Evolutionary conservation across 2,113 vertebrate genomes (phyloP).

Genomic region (Nestor notabilis): DNA sequence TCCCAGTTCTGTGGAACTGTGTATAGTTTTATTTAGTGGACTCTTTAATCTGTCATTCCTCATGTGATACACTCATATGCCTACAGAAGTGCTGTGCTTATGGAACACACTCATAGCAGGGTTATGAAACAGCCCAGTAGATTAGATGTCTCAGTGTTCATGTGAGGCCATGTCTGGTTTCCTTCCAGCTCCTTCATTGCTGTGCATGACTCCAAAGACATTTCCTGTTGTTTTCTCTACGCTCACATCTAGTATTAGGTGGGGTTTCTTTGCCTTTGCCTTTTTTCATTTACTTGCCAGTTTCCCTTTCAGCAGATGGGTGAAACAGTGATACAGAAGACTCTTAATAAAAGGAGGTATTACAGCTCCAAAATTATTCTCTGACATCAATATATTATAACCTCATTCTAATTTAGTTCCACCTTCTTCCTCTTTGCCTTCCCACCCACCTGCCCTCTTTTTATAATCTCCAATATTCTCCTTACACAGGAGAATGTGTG

Average conservation of each 20-base stretch:
- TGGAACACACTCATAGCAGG: neutral
- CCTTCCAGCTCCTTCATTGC: neutral
- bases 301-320: neutral
- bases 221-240: neutral
- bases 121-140: neutral
- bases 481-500: neutral
- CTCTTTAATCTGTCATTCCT: neutral
- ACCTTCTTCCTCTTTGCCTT: neutral
- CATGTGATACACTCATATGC: neutral
- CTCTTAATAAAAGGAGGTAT: neutral
- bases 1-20: neutral
- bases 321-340: neutral
- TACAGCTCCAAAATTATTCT: neutral
- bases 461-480: neutral
- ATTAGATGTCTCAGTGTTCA: neutral
- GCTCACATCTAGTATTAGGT: accelerated
- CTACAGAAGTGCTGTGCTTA: neutral
- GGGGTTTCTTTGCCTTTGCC: neutral
- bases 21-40: neutral
- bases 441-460: neutral
- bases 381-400: neutral
- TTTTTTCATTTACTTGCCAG: neutral
- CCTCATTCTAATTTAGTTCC: neutral
- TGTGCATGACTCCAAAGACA: neutral
- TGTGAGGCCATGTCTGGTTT: neutral